Evolutionary conservation across 2,113 vertebrate species (phyloP), one percentile per base, ranked within the genome.

Genomic region (Lepisosteus osseus): DNA sequence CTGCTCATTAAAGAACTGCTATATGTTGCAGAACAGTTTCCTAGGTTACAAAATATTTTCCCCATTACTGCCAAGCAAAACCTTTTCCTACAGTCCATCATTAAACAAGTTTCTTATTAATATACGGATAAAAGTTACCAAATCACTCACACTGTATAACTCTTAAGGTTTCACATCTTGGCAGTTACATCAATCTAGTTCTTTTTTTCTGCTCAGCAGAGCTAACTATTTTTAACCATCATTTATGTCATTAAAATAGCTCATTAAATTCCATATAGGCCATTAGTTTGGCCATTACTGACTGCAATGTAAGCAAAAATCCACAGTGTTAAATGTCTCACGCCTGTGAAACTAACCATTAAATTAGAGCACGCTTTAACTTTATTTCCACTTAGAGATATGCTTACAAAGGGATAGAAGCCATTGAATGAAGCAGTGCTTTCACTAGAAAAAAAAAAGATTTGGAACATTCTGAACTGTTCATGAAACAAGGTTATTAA

Each of bases 201-300:
- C 64, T 54, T 2, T 12, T 45, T 44, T 44, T 47, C 15, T 42
- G 54, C 29, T 11, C 40, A 59, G 15, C 66, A 57, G 54, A 57
- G 54, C 66, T 8, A 17, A 54, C 14, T 68, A 9, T 57, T 43
- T 68, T 69, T 68, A 67, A 68, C 15, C 54, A 57, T 41, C 29
- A 14, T 68, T 68, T 56, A 67, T 12, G 14, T 41, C 55, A 57
- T 69, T 57, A 57, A 69, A 64, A 69, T 57, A 57, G 29, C 54
- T 59, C 54, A 69, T 69, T 69, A 69, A 69, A 69, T 69, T 59
- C 41, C 67, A 69, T 55, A 11, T 13, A 57, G 67, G 55, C 56
- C 67, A 69, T 59, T 69, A 59, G 54, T 69, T 69, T 40, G 41
- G 67, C 67, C 40, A 57, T 69, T 69, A 69, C 42, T 29, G 56